Evolutionary conservation across 1,140 invertebrate genomes (phyloP), one percentile per base, ranked within the genome.

Genomic region (Dendrolimus kikuchii): DNA sequence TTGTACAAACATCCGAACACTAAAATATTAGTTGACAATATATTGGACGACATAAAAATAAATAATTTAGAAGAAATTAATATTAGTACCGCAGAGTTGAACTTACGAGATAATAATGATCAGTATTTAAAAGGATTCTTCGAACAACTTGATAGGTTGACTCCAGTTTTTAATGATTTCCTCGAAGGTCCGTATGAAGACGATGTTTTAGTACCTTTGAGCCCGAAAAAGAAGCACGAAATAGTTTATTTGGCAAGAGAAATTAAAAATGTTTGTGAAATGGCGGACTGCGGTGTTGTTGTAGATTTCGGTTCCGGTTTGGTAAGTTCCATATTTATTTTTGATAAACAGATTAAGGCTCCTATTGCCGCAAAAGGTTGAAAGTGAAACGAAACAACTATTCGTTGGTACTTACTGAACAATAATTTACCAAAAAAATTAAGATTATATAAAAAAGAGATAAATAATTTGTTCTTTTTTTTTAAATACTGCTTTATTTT

Each of bases 291-390:
- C 62, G 66, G 87, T 55, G 82, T 90, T n/a, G 87, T 95, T 45
- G 83, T 96, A 5, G 95, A 96, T 86, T 89, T 96, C 64, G 95
- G 95, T n/a, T 90, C 92, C 43, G 95, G 95, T 40, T 82, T 95
- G 85, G 83, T 86, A 62, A 75, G 81, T 55, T 44, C 41, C 23
- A 10, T 8, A 51, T 59, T 23, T 39, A 54, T 47, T 10, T 46
- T 44, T 36, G 46, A 23, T 44, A 44, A 7, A 2, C 4, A 43
- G 8, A 6, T n/a, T 7, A 36, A 45, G 7, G 9, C 8, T 53
- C 6, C n/a, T 9, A 5, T 8, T 38, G 9, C n/a, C 1, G 23
- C 23, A 23, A 23, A 23, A 23, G 23, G 23, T 23, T 23, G 3
- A 23, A 23, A 23, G 23, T 23, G 23, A 23, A 23, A 23, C 23